Base-by-base conservation (phyloP, 1,140 invertebrate genomes). In the Drosophila hydei region DNA sequence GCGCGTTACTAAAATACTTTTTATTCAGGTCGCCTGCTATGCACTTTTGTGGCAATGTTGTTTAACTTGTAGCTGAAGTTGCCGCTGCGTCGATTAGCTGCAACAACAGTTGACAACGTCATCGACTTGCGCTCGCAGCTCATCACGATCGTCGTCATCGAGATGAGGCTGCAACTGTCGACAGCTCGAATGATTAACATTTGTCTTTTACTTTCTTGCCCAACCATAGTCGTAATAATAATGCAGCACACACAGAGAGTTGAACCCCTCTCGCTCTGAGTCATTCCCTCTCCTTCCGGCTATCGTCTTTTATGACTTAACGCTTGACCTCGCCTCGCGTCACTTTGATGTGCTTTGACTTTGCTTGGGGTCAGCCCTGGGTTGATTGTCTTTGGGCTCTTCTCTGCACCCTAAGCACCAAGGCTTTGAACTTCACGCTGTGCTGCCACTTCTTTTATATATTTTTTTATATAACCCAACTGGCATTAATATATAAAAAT, bases 261-360 rank as follows among this genome's bases (percentile, higher is more conserved):
- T 72, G 11, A 33, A 33, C 30, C 38, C 38, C 38, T 42, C n/a
- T 42, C 38, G 1, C 38, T 42, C 38, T 42, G n/a, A 40, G 14
- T 40, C 38, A 14, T 18, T 30, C 55, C 63, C 45, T 1, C 30
- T 30, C 7, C 12, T 18, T 50, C 40, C 72, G 60, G 14, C 18
- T 40, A 21, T 11, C 30, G 58, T 64, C 62, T 80, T 87, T 77
- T 71, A 72, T 87, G 77, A 88, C 81, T 87, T 87, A 69, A 87
- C 83, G 81, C 83, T 87, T 87, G 81, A 87, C 81, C 81, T 81
- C 83, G 64, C 71, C 77, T 75, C 77, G 71, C 71, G 40, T 88
- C 70, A 70, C 81, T 87, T 87, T 87, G 83, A 88, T 88, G 72
- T 73, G 18, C 69, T 64, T 88, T 88, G 83, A 81, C 81, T 88